A percentile compares a stretch with the other conserved stretches of the same genome.
These are phyloP conservation scores for Tokudaia tokunoshimensis DNA, from an alignment of 2,797 vertebrate genomes.

Conservation along the genomic window DNA sequence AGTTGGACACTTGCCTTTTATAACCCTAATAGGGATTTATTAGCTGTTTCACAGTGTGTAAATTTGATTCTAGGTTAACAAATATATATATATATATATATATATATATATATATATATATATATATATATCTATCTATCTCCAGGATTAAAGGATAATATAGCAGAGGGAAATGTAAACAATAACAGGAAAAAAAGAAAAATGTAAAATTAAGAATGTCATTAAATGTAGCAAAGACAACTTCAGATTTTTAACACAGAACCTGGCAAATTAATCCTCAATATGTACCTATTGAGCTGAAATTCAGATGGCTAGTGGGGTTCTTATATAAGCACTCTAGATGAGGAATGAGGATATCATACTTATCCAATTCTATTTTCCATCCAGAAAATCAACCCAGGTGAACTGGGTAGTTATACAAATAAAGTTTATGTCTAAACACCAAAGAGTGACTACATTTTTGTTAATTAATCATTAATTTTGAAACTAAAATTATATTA, in stretches of 20 bases:
- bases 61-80: slow-evolving; percentile 91
- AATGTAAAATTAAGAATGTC: slow-evolving; percentile 87
- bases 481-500: not conserved
- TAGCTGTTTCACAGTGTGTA: slow-evolving; percentile 91
- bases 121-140: too few relatives aligned
- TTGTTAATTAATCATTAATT: not conserved
- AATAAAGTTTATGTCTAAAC: slow-evolving; percentile 89
- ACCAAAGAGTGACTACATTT: slow-evolving; percentile 88
- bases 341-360: slow-evolving; percentile 86
- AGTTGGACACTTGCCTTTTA: slow-evolving; percentile 90
- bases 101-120: too few relatives aligned
- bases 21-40: slow-evolving; percentile 91
- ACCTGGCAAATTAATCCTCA: slow-evolving; percentile 84
- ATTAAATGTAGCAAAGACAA: slow-evolving; percentile 86
- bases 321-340: slow-evolving; percentile 82
- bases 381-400: slow-evolving; percentile 89
- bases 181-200: slow-evolving; percentile 79
- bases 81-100: slow-evolving; percentile 43
- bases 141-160: slow-evolving; percentile 73
- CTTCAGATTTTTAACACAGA: slow-evolving; percentile 81
- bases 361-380: slow-evolving; percentile 88
- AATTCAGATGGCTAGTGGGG: slow-evolving; percentile 83
- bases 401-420: slow-evolving; percentile 89
- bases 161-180: slow-evolving; percentile 79
- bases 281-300: slow-evolving; percentile 70